phyloP scores from a whole-genome alignment of 2,797 vertebrate genomes.

The Gadopsis marmoratus region DNA sequence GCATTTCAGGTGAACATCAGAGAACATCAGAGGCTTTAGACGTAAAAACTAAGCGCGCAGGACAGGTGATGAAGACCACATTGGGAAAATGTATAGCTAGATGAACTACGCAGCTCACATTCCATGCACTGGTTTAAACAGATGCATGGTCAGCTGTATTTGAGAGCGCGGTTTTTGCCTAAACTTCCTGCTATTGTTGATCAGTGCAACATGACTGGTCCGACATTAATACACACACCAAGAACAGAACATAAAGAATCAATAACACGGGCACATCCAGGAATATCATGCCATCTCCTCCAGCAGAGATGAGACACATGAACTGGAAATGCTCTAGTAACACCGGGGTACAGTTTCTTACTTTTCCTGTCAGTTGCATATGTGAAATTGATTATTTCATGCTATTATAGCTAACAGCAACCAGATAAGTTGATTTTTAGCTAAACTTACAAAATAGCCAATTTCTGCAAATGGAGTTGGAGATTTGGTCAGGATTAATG shows the following conservation, averaged over 20 bases:
- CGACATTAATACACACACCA: slow-evolving; percentile 18
- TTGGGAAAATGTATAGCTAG: slow-evolving; percentile 12
- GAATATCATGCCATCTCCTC: not conserved
- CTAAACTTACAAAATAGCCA: too few species aligned
- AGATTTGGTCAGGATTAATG: too few species aligned
- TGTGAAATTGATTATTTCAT: not conserved
- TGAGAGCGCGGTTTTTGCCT: slow-evolving; percentile 12
- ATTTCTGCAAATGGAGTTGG: too few species aligned
- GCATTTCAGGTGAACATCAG: not conserved
- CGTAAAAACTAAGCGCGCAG: not conserved
- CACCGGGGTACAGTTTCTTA: not conserved
- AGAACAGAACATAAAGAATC: slow-evolving; percentile 35
- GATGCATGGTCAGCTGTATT: slow-evolving; percentile 36
- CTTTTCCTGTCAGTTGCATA: not conserved
- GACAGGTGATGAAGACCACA: not conserved
- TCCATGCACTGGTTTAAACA: slow-evolving; percentile 12
- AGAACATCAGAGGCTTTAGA: not conserved
- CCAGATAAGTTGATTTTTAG: not conserved
- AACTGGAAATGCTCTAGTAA: not conserved
- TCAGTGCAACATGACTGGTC: slow-evolving; percentile 10
- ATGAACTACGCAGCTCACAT: slow-evolving; percentile 22
- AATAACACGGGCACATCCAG: not conserved
- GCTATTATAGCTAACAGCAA: not conserved
- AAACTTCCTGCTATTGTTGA: slow-evolving; percentile 19
- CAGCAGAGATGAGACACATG: not conserved